Evolutionary conservation across 2,797 vertebrate genomes (phyloP).

Genomic region (Sardinella longiceps): DNA sequence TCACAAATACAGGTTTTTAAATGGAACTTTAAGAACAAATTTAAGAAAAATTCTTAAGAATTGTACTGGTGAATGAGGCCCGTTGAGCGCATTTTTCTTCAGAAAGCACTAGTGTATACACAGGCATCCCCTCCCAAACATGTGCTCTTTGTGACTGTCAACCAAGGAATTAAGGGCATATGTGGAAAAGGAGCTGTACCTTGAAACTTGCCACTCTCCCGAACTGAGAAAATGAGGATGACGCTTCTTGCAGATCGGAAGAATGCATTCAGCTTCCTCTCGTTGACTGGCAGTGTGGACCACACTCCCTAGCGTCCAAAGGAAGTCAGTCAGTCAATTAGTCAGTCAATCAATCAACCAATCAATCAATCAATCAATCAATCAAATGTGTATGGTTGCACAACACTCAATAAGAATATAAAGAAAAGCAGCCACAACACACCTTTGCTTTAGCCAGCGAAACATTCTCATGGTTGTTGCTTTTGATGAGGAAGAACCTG

Average conservation of each 20-base stretch:
- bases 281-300: conserved; percentile 97
- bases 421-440: background rate
- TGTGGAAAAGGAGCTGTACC: conserved; percentile 74
- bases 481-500: conserved; percentile 97
- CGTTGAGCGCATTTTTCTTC: too few species aligned
- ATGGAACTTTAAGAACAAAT: too few species aligned
- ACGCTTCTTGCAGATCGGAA: conserved; percentile 94
- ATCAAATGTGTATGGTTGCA: background rate
- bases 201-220: conserved; percentile 98
- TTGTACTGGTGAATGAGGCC: too few species aligned
- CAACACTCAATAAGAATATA: background rate
- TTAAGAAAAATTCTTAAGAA: too few species aligned
- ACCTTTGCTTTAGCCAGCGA: conserved; percentile 99
- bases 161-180: too few species aligned
- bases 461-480: conserved; percentile 99
- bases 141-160: too few species aligned
- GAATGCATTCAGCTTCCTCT: conserved; percentile 95
- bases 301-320: conserved; percentile 85
- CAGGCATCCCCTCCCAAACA: too few species aligned
- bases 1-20: too few species aligned
- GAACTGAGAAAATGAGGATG: conserved; percentile 94
- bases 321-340: background rate
- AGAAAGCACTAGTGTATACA: too few species aligned
- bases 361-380: background rate
- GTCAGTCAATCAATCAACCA: too few species aligned